These are phyloP conservation scores for Watsonalla binaria DNA, from an alignment of 2,888 invertebrate species.

Conservation along the genomic window DNA sequence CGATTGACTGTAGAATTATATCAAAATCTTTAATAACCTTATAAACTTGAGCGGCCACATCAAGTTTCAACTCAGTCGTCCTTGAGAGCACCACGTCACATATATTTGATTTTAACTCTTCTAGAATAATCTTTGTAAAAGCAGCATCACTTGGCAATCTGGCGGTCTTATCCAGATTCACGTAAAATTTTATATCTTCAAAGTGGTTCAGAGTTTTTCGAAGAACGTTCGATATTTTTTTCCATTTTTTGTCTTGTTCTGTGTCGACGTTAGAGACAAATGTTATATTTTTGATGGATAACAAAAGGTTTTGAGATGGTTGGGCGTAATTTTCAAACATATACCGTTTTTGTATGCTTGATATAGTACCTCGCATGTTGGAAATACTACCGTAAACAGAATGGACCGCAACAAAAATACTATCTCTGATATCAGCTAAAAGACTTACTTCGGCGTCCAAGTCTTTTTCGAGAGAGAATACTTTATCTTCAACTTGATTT, in stretches of 20 bases:
- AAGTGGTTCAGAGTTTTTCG: constrained; percentile 64
- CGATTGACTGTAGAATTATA: constrained; percentile 31
- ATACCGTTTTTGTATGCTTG: constrained; percentile 62
- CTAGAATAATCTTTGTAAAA: constrained; percentile 61
- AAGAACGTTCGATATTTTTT: constrained; percentile 46
- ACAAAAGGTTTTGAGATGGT: constrained; percentile 53
- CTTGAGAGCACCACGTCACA: constrained; percentile 28
- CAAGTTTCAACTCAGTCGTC: constrained; percentile 18
- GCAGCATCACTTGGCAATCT: constrained; percentile 62
- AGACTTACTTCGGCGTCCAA: constrained; percentile 33
- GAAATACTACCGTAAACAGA: constrained; percentile 74
- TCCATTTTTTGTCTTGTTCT: constrained; percentile 33
- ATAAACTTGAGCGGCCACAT: constrained; percentile 18
- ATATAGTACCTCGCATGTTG: constrained; percentile 73
- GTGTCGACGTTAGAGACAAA: constrained; percentile 22
- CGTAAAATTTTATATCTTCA: constrained; percentile 70
- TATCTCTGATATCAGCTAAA: constrained; percentile 42
- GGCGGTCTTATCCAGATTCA: constrained; percentile 70
- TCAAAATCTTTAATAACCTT: constrained; percentile 29
- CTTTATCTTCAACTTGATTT: constrained; percentile 63
- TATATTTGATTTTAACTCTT: constrained; percentile 45
- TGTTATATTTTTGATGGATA: constrained; percentile 49
- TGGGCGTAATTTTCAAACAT: constrained; percentile 67
- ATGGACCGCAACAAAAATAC: constrained; percentile 65
- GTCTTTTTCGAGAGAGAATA: constrained; percentile 58